Evolutionary conservation across 2,113 vertebrate genomes (phyloP), one percentile per base, ranked within the genome.

Genomic region (Platysternon megacephalum): DNA sequence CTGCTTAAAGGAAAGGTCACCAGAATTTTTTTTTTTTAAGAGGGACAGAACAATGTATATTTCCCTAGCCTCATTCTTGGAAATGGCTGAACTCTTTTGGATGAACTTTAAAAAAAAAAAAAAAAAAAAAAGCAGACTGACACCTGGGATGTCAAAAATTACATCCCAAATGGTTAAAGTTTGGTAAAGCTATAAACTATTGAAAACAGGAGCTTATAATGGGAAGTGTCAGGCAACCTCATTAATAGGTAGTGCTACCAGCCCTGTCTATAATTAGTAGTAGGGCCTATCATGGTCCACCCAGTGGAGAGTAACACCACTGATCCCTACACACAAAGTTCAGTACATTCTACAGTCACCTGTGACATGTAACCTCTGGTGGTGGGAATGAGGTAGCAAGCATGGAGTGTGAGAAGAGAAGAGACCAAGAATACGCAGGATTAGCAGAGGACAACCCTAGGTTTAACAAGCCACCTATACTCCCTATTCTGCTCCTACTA

Each of bases 311-410:
- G 81, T 42, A 61, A 61, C 29, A 32, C 12, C 58, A 83, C 1
- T 61, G n/a, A 55, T 3, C 2, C 44, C 39, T 0, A 0, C 32
- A 42, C 79, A 32, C 46, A 89, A 78, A 76, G 21, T 10, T 35
- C 32, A 82, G n/a, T 16, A 11, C 42, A 53, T 35, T 65, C 49
- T 5, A 46, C 51, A 78, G 56, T 12, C 13, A 29, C n/a, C 46
- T 81, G 44, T 10, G 13, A 1, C 44, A 44, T 5, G 58, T 4
- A 44, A 6, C 11, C 7, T 78, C 11, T 48, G 4, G 46, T 21
- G 28, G 26, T 35, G 29, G 78, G 7, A 32, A 32, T 49, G 46
- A 79, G 28, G 46, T 29, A 19, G 8, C 6, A 48, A 49, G 29
- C 46, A 49, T 24, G 35, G 48, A 35, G 7, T 39, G n/a, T 42